These are phyloP conservation scores for Nematolebias whitei DNA, from an alignment of 2,113 vertebrate genomes.

Conservation along the genomic window DNA sequence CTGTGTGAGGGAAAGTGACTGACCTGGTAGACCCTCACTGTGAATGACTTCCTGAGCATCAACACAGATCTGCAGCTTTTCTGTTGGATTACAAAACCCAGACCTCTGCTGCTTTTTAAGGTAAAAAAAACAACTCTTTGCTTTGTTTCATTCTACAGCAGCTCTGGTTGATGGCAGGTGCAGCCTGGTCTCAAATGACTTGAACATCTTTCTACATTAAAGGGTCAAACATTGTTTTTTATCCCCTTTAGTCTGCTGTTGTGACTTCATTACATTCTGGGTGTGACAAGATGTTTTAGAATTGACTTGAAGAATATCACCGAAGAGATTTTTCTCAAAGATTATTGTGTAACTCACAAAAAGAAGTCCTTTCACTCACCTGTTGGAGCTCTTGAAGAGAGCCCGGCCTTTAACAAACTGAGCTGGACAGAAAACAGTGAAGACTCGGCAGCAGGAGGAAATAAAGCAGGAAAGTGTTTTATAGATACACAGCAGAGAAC, in stretches of 20 bases:
- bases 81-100: conserved; percentile 53
- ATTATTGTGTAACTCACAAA: conserved; percentile 6
- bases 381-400: conserved; percentile 24
- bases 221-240: background rate
- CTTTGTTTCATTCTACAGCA: conserved; percentile 4
- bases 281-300: conserved; percentile 27
- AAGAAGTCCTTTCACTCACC: conserved; percentile 36
- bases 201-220: conserved; percentile 14
- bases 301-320: background rate
- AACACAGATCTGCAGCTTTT: conserved; percentile 4
- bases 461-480: conserved; percentile 26
- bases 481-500: conserved; percentile 19
- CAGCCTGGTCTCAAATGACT: conserved; percentile 43
- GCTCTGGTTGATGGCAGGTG: conserved; percentile 57
- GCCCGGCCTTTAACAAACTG: conserved; percentile 9
- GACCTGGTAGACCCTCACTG: conserved; percentile 49
- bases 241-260: conserved; percentile 1
- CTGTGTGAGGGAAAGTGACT: conserved; percentile 30
- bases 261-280: conserved; percentile 45
- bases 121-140: conserved; percentile 28
- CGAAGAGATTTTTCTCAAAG: conserved; percentile 4
- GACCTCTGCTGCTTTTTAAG: conserved; percentile 41
- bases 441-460: conserved; percentile 14
- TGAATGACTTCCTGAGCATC: conserved; percentile 33
- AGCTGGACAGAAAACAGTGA: background rate